Percentiles rank a stretch among this genome's conserved stretches.
Evolutionary conservation across 2,797 vertebrate species (phyloP).

Genomic region (Pogonophryne albipinna): DNA sequence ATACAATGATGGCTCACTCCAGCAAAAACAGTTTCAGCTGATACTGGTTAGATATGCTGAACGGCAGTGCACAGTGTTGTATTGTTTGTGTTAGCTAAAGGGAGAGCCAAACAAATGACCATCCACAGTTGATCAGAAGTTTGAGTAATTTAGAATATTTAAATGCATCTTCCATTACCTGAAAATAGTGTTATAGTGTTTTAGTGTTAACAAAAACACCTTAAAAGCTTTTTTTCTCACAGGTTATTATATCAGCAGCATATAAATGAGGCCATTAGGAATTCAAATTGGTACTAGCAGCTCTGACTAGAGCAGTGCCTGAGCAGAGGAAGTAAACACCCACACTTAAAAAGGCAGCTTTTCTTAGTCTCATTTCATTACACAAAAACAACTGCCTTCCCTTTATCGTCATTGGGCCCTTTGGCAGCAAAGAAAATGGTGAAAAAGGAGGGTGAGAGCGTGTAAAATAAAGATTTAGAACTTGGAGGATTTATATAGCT

Average conservation of each 20-base stretch:
- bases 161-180: background rate
- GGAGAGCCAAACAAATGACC: no score
- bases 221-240: constrained; percentile 1
- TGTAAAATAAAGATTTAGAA: constrained; percentile 81
- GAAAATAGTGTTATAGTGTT: background rate
- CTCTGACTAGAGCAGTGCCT: constrained; percentile 32
- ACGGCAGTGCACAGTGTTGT: background rate
- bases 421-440: constrained; percentile 50
- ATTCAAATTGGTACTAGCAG: constrained; percentile 30
- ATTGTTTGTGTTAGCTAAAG: background rate
- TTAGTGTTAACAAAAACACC: background rate
- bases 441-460: constrained; percentile 57
- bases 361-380: constrained; percentile 73
- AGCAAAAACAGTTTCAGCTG: background rate
- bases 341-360: constrained; percentile 57
- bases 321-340: constrained; percentile 70
- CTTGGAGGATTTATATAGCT: constrained; percentile 77
- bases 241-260: constrained; percentile 19
- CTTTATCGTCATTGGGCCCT: constrained; percentile 57
- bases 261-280: constrained; percentile 42
- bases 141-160: background rate
- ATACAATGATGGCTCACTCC: background rate
- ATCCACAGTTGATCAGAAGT: background rate
- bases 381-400: constrained; percentile 73
- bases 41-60: background rate